A percentile compares a stretch with the other conserved stretches of the same genome.
Evolutionary conservation across 2,797 vertebrate genomes (phyloP).

Genomic region (Scleropages formosus): DNA sequence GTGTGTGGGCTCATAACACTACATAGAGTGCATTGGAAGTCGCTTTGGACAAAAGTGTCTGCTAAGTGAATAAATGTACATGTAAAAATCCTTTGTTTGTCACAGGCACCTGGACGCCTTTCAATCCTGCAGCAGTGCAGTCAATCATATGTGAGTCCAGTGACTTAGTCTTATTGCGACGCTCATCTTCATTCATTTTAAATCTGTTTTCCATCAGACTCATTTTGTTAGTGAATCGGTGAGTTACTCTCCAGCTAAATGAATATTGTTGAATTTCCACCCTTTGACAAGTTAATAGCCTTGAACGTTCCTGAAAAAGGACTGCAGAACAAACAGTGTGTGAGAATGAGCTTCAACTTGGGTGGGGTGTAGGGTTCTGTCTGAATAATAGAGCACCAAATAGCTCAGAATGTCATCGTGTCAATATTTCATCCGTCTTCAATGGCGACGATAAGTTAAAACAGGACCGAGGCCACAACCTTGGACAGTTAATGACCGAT

Average conservation of each 20-base stretch:
- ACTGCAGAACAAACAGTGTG: not conserved
- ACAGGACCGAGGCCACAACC: too few relatives aligned
- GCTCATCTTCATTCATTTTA: not conserved
- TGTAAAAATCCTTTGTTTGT: conserved; percentile 49
- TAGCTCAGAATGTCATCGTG: not conserved
- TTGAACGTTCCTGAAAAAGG: not conserved
- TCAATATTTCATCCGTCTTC: conserved; percentile 7
- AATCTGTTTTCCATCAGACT: not conserved
- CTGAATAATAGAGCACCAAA: not conserved
- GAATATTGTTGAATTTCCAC: conserved; percentile 6
- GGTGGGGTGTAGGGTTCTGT: not conserved
- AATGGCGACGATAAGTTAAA: not conserved
- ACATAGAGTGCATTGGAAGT: too few relatives aligned
- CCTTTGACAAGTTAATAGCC: conserved; percentile 5
- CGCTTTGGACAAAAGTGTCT: too few relatives aligned
- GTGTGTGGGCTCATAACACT: too few relatives aligned
- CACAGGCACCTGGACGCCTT: conserved; percentile 95
- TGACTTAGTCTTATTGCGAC: not conserved
- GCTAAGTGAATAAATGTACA: too few relatives aligned
- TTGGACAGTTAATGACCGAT: too few relatives aligned
- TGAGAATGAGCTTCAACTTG: not conserved
- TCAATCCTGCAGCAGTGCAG: conserved; percentile 92
- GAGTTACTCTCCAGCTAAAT: not conserved
- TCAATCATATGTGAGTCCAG: conserved; percentile 89
- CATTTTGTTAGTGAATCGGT: not conserved